Base-by-base conservation (phyloP, 2,888 invertebrate species). In the Myopa tessellatipennis region DNA sequence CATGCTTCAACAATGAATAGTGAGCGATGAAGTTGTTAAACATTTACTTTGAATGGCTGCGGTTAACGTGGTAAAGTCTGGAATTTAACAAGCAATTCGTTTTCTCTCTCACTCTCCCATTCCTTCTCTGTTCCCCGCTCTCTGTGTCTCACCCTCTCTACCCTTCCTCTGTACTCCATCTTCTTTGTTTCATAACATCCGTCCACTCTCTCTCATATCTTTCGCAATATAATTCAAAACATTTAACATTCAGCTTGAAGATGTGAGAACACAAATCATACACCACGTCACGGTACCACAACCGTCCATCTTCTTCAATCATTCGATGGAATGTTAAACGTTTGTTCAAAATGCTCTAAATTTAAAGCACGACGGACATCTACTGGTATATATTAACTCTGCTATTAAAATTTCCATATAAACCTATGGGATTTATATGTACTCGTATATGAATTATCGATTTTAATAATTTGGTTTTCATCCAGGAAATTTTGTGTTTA, bases 1-100 rank as follows among this genome's bases (percentile, higher is more conserved):
- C 26, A 45, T 63, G 73, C 34, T 40, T 52, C 55, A 34, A 45
- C 26, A 14, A 50, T 26, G 45, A 45, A 45, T 45, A 3, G 1
- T 55, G 55, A 14, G n/a, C 10, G 55, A 74, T 74, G 52, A 74
- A 52, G 65, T 50, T 65, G 74, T 74, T 73, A 65, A 45, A 34
- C 52, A 50, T 65, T 63, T 74, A 34, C 52, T 74, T 74, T 74
- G 26, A 26, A 50, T 65, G 45, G 65, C 50, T 63, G 50, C 40
- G 73, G 63, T 73, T 63, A 73, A 73, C 50, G 73, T 63, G 63
- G 45, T 2, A 26, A 40, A n/a, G 16, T 16, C 12, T 69, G 45
- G 50, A 69, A 67, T 67, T n/a, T 38, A 16, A 38, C 40, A 65
- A 67, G 38, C 55, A 55, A 16, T 16, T 55, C 55, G 55, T 55